These are phyloP conservation scores for Amphiduros pacificus DNA, from an alignment of 2,888 invertebrate species.

Conservation along the genomic window DNA sequence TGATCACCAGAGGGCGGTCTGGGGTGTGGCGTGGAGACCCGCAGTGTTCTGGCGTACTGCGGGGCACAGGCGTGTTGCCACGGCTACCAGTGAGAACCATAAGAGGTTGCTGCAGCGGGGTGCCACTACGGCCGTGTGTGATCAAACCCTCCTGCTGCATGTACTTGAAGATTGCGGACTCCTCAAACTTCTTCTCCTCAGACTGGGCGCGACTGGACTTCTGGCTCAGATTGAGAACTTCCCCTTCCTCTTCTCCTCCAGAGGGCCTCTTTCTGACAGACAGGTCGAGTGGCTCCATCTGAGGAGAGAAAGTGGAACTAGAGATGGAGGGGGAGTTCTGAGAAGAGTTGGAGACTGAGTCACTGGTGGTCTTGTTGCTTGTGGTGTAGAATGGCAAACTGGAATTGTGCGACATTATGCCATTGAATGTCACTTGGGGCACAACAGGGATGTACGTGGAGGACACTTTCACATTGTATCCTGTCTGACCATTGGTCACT, in stretches of 20 bases:
- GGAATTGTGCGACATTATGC: slow-evolving; percentile 33
- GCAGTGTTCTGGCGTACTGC: background rate
- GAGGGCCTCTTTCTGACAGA: slow-evolving; percentile 70
- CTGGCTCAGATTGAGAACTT: slow-evolving; percentile 78
- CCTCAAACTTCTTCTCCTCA: slow-evolving; percentile 28
- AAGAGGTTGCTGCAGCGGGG: slow-evolving; percentile 6
- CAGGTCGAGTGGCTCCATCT: slow-evolving; percentile 86
- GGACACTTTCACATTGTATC: background rate
- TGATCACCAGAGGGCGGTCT: background rate
- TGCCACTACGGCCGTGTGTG: slow-evolving; percentile 14
- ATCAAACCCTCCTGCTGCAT: slow-evolving; percentile 53
- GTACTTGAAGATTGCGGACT: slow-evolving; percentile 52
- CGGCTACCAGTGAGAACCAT: background rate
- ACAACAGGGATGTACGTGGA: slow-evolving; percentile 52
- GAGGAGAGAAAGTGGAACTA: slow-evolving; percentile 16
- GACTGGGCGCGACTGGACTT: slow-evolving; percentile 53
- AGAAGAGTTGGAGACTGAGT: slow-evolving; percentile 13
- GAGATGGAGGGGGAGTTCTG: slow-evolving; percentile 11
- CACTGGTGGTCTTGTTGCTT: slow-evolving; percentile 35
- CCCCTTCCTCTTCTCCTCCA: slow-evolving; percentile 22
- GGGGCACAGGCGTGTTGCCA: background rate
- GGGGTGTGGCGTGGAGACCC: slow-evolving; percentile 3
- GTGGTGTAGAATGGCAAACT: slow-evolving; percentile 28
- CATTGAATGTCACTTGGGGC: slow-evolving; percentile 34
- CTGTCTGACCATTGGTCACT: background rate